Evolutionary conservation across 2,113 vertebrate genomes (phyloP).

Genomic region (Spermophilus dauricus): DNA sequence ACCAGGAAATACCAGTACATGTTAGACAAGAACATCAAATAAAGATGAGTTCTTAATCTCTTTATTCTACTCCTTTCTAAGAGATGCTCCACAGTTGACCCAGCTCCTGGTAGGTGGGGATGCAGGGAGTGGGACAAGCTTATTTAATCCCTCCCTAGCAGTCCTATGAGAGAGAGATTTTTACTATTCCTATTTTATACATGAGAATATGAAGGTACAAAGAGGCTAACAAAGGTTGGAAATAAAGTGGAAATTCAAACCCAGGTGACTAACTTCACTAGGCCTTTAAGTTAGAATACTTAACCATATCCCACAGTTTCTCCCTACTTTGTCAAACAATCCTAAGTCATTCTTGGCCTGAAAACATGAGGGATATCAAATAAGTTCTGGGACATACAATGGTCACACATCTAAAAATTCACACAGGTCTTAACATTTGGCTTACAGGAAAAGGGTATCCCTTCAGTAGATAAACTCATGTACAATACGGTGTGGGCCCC

Average conservation of each 20-base stretch:
- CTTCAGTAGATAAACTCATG: background rate
- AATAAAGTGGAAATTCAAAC: slow-evolving; percentile 37
- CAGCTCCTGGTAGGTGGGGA: background rate
- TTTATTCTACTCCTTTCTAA: slow-evolving; percentile 30
- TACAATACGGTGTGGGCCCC: background rate
- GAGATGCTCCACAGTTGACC: slow-evolving; percentile 15
- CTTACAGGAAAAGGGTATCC: background rate
- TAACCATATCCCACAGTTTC: background rate
- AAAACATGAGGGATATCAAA: background rate
- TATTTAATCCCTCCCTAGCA: slow-evolving; percentile 25
- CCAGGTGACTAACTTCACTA: background rate
- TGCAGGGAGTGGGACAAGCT: background rate
- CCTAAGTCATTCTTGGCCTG: background rate
- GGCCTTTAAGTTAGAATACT: background rate
- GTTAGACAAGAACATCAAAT: slow-evolving; percentile 44
- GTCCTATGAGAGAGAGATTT: background rate
- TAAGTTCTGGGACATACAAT: background rate
- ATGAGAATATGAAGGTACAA: slow-evolving; percentile 26
- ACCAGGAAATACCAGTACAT: slow-evolving; percentile 59
- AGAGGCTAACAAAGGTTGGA: slow-evolving; percentile 4
- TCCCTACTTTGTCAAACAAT: background rate
- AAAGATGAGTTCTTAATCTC: slow-evolving; percentile 56
- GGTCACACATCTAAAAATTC: background rate
- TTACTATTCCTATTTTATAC: slow-evolving; percentile 48
- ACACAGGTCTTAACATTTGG: background rate